Percentiles rank a stretch among this genome's conserved stretches.
These are phyloP conservation scores for Melanostoma mellinum DNA, from an alignment of 2,888 invertebrate species.

Conservation along the genomic window DNA sequence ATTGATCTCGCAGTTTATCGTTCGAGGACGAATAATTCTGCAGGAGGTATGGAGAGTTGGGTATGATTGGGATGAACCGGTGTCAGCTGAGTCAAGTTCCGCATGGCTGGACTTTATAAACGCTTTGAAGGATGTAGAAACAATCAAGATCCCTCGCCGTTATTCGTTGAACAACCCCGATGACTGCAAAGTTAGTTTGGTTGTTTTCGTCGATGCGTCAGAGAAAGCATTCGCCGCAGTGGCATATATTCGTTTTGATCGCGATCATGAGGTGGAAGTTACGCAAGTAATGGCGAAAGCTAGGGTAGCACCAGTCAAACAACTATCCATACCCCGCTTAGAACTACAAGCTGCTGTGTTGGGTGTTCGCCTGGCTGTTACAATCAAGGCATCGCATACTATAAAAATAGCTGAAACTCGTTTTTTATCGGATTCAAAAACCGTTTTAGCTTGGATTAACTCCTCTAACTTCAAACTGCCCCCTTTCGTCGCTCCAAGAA, in stretches of 20 bases:
- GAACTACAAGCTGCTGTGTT: conserved; percentile 11
- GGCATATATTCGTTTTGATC: not conserved
- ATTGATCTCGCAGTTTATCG: not conserved
- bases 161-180: not conserved
- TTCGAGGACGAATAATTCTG: not conserved
- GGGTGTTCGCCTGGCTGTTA: conserved; percentile 1
- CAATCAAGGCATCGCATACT: not conserved
- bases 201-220: conserved; percentile 12
- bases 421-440: conserved; percentile 37
- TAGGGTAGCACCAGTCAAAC: not conserved
- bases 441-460: conserved; percentile 24
- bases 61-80: conserved; percentile 4
- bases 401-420: not conserved
- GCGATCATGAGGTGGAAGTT: not conserved
- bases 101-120: conserved; percentile 7
- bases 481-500: conserved; percentile 13
- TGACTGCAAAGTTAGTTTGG: conserved; percentile 5
- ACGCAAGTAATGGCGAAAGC: conserved; percentile 4
- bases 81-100: not conserved
- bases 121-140: not conserved
- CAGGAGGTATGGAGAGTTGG: conserved; percentile 19
- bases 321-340: conserved; percentile 1
- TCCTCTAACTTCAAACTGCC: conserved; percentile 11
- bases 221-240: conserved; percentile 12
- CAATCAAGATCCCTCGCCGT: conserved; percentile 6